Percentiles rank a stretch among this genome's conserved stretches.
phyloP scores from a whole-genome alignment of 1,140 invertebrate species.

The Kradibia gibbosae region DNA sequence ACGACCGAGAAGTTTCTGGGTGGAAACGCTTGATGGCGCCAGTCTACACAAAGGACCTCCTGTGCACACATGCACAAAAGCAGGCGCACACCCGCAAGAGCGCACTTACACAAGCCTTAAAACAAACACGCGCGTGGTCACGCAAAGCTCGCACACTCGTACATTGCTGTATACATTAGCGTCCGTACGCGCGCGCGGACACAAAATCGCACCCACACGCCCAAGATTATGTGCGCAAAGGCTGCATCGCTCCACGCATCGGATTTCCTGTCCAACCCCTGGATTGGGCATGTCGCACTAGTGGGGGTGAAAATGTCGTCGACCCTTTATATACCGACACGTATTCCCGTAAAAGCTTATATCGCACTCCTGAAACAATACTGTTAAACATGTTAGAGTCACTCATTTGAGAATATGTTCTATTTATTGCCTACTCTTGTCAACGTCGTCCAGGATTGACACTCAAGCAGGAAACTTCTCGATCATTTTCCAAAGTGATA shows the following conservation, averaged over 20 bases:
- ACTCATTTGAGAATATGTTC: conserved; percentile 47
- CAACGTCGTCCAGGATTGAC: conserved; percentile 10
- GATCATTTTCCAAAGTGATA: background rate
- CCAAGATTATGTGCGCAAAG: conserved; percentile 52
- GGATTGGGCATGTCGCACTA: conserved; percentile 42
- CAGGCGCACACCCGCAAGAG: conserved; percentile 43
- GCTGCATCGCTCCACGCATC: background rate
- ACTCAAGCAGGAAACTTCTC: background rate
- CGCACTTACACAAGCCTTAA: no score
- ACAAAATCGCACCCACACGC: background rate
- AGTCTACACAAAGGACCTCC: conserved; percentile 55
- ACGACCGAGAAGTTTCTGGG: conserved; percentile 54
- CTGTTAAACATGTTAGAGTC: conserved; percentile 52
- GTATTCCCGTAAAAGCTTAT: conserved; percentile 50
- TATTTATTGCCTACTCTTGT: conserved; percentile 44
- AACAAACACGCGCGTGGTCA: no score
- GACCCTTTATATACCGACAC: conserved; percentile 30
- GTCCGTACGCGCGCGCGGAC: background rate
- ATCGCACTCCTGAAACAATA: conserved; percentile 50
- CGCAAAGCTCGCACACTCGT: no score
- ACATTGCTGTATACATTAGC: no score
- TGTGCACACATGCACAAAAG: conserved; percentile 40
- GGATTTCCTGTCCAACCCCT: conserved; percentile 30
- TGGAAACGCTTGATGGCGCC: conserved; percentile 63
- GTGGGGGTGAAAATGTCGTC: background rate